These are phyloP conservation scores for Meloidogyne floridensis DNA, from an alignment of 1,140 invertebrate species.

Conservation along the genomic window DNA sequence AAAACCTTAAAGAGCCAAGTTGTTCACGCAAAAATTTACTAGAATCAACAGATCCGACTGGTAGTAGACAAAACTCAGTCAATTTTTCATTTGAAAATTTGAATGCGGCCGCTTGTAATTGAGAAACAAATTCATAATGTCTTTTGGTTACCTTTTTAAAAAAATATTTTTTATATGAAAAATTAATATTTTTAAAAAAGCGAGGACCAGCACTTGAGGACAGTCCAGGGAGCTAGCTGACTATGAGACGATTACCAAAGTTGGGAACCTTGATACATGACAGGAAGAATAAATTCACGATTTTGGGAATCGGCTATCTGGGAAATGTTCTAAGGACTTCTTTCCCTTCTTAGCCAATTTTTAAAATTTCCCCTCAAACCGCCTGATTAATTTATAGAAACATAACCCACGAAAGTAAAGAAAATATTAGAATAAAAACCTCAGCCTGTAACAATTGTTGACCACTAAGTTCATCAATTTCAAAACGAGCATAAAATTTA, in stretches of 20 bases:
- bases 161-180: too few species aligned
- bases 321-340: too few species aligned
- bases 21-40: constrained; percentile 81
- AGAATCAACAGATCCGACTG: constrained; percentile 90
- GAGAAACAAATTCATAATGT: constrained; percentile 70
- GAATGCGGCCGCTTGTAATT: constrained; percentile 83
- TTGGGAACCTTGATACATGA: too few species aligned
- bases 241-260: too few species aligned
- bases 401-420: not conserved
- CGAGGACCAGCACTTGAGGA: too few species aligned
- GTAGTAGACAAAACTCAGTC: constrained; percentile 82
- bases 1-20: constrained; percentile 78
- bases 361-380: too few species aligned
- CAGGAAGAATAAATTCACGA: too few species aligned
- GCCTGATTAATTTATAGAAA: too few species aligned
- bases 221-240: too few species aligned
- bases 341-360: too few species aligned
- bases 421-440: constrained; percentile 31
- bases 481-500: constrained; percentile 93
- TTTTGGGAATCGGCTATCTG: too few species aligned
- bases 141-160: constrained; percentile 78
- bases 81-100: constrained; percentile 76
- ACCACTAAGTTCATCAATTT: constrained; percentile 94
- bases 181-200: constrained; percentile 68
- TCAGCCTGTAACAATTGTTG: constrained; percentile 84